Conservation (phyloP, 2,113 vertebrate genomes). For the Hemibagrus wyckioides region DNA sequence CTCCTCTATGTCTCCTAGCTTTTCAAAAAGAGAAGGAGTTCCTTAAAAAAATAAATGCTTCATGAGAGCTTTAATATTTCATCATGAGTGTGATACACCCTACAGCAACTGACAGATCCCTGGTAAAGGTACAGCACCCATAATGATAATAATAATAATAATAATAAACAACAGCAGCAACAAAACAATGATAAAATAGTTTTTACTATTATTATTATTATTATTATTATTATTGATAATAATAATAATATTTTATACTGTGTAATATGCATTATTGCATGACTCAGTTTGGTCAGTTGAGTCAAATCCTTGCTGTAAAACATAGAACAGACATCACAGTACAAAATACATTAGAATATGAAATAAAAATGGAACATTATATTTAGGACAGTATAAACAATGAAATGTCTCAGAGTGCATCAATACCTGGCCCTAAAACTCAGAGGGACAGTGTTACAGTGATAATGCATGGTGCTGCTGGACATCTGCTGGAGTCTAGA, state of each 20-base stretch:
- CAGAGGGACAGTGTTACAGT: neutral
- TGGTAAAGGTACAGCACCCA: neutral
- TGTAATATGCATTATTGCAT: neutral
- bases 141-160: neutral
- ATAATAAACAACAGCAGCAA: no score
- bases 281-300: neutral
- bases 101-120: neutral
- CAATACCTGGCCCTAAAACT: neutral
- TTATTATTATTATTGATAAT: neutral
- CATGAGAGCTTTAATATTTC: neutral
- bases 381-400: neutral
- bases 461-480: neutral
- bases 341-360: neutral
- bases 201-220: neutral
- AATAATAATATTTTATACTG: neutral
- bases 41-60: neutral
- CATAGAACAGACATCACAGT: neutral
- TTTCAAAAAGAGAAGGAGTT: neutral
- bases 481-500: neutral
- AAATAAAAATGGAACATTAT: neutral
- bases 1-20: no score
- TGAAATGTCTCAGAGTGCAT: neutral
- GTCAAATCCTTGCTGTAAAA: neutral
- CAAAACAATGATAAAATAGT: no score
- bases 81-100: neutral